A percentile compares a stretch with the other conserved stretches of the same genome.
phyloP scores from a whole-genome alignment of 2,797 vertebrate genomes.

The Rhinatrema bivittatum region DNA sequence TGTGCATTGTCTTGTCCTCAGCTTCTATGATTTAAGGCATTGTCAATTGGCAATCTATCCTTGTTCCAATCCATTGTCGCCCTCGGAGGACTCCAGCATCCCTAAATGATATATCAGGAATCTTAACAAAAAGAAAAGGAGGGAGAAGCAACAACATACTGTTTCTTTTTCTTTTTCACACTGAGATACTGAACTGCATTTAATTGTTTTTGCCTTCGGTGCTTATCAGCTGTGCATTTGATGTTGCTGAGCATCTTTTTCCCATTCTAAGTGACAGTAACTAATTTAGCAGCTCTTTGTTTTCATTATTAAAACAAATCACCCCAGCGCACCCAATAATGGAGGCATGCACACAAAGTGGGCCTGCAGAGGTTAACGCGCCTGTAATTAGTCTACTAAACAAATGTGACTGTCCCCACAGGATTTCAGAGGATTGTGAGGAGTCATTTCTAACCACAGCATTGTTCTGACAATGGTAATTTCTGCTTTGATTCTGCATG shows the following conservation, averaged over 20 bases:
- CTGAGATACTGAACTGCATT: not conserved
- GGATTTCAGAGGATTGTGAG: not conserved
- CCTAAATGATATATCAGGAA: not conserved
- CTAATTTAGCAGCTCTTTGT: conserved; percentile 19
- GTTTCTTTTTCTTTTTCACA: not conserved
- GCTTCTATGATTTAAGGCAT: not conserved
- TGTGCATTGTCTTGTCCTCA: not conserved
- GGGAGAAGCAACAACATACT: not conserved
- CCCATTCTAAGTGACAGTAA: conserved; percentile 1
- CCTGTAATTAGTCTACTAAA: not conserved
- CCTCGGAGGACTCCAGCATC: not conserved
- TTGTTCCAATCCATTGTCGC: not conserved
- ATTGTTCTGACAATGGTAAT: conserved; percentile 8
- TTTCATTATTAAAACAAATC: conserved; percentile 18
- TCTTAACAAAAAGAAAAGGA: not conserved
- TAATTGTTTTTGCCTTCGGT: not conserved
- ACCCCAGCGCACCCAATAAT: not conserved
- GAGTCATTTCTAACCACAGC: not conserved
- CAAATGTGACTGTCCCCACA: not conserved
- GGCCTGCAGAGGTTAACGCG: conserved; percentile 1
- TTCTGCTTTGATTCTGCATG: conserved; percentile 12
- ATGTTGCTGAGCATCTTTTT: conserved; percentile 1
- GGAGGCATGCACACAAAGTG: not conserved
- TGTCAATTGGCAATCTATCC: not conserved
- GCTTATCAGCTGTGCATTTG: not conserved